Base-by-base conservation (phyloP, 2,888 invertebrate genomes). In the Hyles lineata region DNA sequence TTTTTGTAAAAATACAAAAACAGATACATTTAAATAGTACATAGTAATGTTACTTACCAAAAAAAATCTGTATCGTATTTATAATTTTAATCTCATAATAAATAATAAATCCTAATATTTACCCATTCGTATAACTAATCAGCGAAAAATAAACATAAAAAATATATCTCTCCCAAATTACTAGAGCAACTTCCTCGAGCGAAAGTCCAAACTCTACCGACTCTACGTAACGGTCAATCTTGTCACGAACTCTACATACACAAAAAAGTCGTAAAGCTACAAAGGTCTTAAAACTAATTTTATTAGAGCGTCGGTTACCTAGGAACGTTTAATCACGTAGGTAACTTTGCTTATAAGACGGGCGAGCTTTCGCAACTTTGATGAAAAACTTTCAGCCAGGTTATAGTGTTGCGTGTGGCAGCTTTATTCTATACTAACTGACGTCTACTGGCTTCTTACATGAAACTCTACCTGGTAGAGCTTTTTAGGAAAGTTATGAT, bases 291-390 rank as follows among this genome's bases (percentile, higher is more conserved):
- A 67, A 67, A 67, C 43, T 67, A 67, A 67, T 67, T 67, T 67
- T 67, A 67, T 67, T 67, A 67, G 67, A 67, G 63, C 43, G 67
- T 21, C 50, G 67, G 67, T 67, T 50, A 67, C 67, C 67, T 67
- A 50, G 67, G 50, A 71, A 43, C 70, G 70, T 70, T 70, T 73
- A 73, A 73, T 73, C 70, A 73, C 70, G 60, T 32, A 29, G 55
- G 35, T 52, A 73, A 73, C 70, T 73, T 73, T 50, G 70, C 52
- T 61, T 61, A 60, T 61, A 70, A 70, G 70, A 35, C 67, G 69
- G 43, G 59, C 59, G 72, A 55, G 60, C 60, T 73, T 70, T 59
- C 43, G 59, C 35, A 70, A 73, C 73, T 70, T 73, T 70, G 69
- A 69, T 72, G 50, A 72, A 72, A 73, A 73, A 71, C 70, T 71